Percentiles rank a stretch among this genome's conserved stretches.
Conservation (phyloP, 1,140 invertebrate species). For the Aleiodes sp. region DNA sequence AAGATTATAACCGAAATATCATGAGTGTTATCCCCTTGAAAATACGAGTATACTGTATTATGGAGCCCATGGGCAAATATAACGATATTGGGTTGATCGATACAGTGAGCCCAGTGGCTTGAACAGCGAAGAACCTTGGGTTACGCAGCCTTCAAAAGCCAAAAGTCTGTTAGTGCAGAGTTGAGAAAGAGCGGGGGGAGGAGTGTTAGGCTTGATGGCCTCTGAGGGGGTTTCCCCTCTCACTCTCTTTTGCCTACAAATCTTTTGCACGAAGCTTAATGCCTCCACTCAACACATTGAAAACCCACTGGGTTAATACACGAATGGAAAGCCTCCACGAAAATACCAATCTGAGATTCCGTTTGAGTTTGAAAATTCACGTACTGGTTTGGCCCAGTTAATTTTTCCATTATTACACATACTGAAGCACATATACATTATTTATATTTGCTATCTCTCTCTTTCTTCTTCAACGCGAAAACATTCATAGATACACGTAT, state of each 20-base stretch:
- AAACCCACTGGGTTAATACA: not conserved
- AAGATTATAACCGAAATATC: too few species aligned
- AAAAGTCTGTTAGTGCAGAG: not conserved
- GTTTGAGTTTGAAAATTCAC: constrained; percentile 3
- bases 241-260: not conserved
- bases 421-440: not conserved
- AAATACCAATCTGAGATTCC: constrained; percentile 10
- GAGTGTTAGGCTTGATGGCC: not conserved
- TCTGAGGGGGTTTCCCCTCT: not conserved
- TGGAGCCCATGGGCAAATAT: constrained; percentile 2
- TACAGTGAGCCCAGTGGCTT: not conserved
- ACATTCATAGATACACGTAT: not conserved
- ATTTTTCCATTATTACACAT: constrained; percentile 12
- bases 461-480: not conserved
- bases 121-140: not conserved
- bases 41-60: too few species aligned
- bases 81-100: constrained; percentile 9
- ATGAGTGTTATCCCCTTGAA: too few species aligned
- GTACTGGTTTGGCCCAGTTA: constrained; percentile 17
- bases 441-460: not conserved
- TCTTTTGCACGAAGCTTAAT: not conserved
- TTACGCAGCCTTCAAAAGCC: constrained; percentile 2
- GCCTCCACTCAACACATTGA: constrained; percentile 1
- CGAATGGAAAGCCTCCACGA: not conserved
- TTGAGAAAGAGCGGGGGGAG: not conserved